A percentile compares a stretch with the other conserved stretches of the same genome.
Conservation (phyloP, 2,888 invertebrate species). For the Sinelater perroti region DNA sequence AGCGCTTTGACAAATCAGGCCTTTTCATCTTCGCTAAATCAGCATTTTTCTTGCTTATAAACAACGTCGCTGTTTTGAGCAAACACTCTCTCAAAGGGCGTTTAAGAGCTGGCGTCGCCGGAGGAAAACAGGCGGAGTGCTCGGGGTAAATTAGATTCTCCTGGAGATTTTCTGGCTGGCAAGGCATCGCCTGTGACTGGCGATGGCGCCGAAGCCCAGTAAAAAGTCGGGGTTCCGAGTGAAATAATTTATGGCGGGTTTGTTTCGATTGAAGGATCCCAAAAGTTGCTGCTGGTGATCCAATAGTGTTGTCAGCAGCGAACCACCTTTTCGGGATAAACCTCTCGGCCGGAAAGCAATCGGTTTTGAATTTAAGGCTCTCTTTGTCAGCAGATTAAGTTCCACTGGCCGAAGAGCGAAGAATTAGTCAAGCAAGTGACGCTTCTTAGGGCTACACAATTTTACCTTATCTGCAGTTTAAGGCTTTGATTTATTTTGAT, state of each 20-base stretch:
- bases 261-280: conserved; percentile 15
- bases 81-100: conserved; percentile 3
- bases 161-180: conserved; percentile 7
- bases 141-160: conserved; percentile 9
- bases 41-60: not conserved
- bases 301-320: conserved; percentile 1
- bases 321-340: conserved; percentile 3
- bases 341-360: conserved; percentile 9
- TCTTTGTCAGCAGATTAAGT: too few species aligned
- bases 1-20: conserved; percentile 2
- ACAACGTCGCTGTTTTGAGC: conserved; percentile 2
- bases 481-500: too few species aligned
- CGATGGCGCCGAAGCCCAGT: not conserved
- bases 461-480: too few species aligned
- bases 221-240: conserved; percentile 8
- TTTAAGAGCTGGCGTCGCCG: not conserved
- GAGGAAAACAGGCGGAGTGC: not conserved
- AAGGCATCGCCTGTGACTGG: not conserved
- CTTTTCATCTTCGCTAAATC: not conserved
- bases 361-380: conserved; percentile 2
- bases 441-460: too few species aligned
- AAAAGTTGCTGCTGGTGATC: not conserved
- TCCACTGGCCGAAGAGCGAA: too few species aligned
- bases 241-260: conserved; percentile 19
- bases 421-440: too few species aligned